Conservation (phyloP, 2,113 vertebrate species). For the Ptyas mucosa region DNA sequence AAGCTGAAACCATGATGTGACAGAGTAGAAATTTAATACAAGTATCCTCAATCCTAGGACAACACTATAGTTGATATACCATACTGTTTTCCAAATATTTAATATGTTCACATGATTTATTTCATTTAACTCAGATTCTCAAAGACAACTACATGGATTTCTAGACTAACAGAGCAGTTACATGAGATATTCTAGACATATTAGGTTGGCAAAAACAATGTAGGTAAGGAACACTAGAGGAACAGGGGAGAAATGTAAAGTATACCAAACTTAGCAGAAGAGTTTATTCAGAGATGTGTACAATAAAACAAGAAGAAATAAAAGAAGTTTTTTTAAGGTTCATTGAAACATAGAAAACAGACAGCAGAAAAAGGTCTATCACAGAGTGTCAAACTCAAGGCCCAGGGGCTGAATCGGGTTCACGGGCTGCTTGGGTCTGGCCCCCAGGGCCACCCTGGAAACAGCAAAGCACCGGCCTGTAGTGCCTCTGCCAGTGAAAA, state of each 20-base stretch:
- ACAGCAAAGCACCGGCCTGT: too few relatives aligned
- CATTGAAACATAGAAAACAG: too few relatives aligned
- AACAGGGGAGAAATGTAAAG: background rate
- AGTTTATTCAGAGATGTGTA: background rate
- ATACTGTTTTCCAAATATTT: background rate
- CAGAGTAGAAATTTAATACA: background rate
- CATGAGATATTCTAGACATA: background rate
- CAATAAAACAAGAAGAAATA: background rate
- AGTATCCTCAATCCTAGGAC: background rate
- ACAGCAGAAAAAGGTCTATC: too few relatives aligned
- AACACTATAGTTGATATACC: background rate
- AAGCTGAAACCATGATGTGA: background rate
- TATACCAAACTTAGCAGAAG: background rate
- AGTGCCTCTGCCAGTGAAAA: too few relatives aligned
- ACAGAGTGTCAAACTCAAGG: too few relatives aligned
- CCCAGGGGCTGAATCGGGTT: too few relatives aligned
- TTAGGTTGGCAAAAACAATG: background rate
- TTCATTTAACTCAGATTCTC: background rate
- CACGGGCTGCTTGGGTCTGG: too few relatives aligned
- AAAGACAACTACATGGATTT: background rate
- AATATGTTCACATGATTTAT: background rate
- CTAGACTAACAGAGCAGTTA: background rate
- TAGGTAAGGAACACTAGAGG: background rate
- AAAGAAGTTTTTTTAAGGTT: too few relatives aligned
- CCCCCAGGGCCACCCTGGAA: too few relatives aligned